phyloP scores from a whole-genome alignment of 2,113 vertebrate species.

The Xiphophorus hellerii region DNA sequence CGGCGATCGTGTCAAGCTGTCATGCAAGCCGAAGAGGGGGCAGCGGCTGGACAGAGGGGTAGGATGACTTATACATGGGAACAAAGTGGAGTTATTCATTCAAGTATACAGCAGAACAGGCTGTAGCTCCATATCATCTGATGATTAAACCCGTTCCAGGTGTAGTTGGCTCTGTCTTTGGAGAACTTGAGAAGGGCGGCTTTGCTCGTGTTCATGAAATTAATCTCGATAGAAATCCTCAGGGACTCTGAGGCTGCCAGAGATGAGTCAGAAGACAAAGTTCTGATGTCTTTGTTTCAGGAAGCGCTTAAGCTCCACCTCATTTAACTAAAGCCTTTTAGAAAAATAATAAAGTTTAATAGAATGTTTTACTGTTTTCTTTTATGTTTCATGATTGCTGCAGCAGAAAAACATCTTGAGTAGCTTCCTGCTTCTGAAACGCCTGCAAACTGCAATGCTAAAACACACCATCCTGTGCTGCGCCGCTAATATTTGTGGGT shows the following conservation, averaged over 20 bases:
- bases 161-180: conserved; percentile 32
- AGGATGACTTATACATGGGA: conserved; percentile 15
- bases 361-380: not conserved
- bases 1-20: conserved; percentile 37
- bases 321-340: not conserved
- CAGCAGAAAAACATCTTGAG: not conserved
- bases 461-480: not conserved
- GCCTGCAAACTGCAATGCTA: not conserved
- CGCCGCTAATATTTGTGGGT: not conserved
- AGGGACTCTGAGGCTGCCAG: conserved; percentile 33
- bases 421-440: not conserved
- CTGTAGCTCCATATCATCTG: conserved; percentile 41
- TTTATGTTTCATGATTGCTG: too few relatives aligned
- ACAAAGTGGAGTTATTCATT: conserved; percentile 55
- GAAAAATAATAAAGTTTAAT: not conserved
- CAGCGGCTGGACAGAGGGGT: conserved; percentile 20
- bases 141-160: conserved; percentile 57
- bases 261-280: conserved; percentile 19
- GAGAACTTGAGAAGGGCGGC: conserved; percentile 65
- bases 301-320: not conserved
- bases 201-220: conserved; percentile 69
- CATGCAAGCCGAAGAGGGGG: conserved; percentile 26
- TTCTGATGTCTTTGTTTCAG: not conserved
- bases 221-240: conserved; percentile 51
- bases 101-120: conserved; percentile 43